Conservation (phyloP, 2,113 vertebrate species). For the Leucopsar rothschildi region DNA sequence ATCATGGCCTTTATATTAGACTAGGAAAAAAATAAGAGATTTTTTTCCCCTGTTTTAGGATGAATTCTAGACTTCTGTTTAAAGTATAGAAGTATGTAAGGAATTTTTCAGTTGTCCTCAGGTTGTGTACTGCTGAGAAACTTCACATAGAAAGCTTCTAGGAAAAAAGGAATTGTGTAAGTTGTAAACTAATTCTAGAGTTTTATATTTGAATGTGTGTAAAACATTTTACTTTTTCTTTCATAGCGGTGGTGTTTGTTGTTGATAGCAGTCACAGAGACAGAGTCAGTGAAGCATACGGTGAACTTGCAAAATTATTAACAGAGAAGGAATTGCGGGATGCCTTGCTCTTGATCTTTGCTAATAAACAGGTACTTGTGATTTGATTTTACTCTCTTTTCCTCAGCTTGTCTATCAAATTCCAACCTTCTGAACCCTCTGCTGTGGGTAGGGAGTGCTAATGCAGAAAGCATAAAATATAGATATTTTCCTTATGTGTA, state of each 20-base stretch:
- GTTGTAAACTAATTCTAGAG: not conserved
- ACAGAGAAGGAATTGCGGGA: conserved; percentile 96
- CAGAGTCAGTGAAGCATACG: conserved; percentile 93
- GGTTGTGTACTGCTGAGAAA: not conserved
- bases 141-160: not conserved
- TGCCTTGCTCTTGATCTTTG: conserved; percentile 94
- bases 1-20: not conserved
- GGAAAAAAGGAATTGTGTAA: not conserved
- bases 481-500: not conserved
- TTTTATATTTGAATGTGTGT: not conserved
- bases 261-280: conserved; percentile 96
- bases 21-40: not conserved
- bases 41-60: not conserved
- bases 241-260: conserved; percentile 93
- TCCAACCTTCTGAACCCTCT: not conserved
- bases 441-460: not conserved
- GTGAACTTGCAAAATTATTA: conserved; percentile 93
- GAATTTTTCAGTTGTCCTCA: not conserved
- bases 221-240: not conserved
- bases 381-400: not conserved
- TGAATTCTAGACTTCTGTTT: not conserved
- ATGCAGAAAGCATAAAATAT: not conserved
- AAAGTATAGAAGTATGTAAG: not conserved
- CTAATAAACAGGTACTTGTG: conserved; percentile 92
- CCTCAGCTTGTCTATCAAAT: not conserved